Evolutionary conservation across 2,888 invertebrate genomes (phyloP).

Genomic region (Nephrotoma guestfalica): DNA sequence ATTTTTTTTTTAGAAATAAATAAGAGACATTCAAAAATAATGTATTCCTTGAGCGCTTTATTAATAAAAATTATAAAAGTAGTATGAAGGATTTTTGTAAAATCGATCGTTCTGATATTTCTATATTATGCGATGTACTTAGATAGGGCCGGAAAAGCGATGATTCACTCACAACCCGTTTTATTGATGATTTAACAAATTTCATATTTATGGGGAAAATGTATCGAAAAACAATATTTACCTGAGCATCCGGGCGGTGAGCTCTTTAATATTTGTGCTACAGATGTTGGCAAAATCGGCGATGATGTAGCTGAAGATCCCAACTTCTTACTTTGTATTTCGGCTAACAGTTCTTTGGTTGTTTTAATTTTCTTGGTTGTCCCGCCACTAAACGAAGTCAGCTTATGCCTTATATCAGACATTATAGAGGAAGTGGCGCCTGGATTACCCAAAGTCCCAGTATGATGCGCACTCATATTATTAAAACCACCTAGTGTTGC

Average conservation of each 20-base stretch:
- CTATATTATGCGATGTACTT: no score
- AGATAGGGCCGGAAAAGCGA: no score
- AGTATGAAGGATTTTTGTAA: no score
- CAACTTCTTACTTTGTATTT: conserved; percentile 27
- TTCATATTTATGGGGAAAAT: no score
- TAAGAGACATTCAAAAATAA: no score
- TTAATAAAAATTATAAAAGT: no score
- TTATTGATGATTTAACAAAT: no score
- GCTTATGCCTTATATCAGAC: conserved; percentile 11
- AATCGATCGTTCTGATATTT: no score
- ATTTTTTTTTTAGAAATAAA: no score
- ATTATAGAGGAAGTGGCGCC: conserved; percentile 14
- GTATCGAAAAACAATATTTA: background rate
- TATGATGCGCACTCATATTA: background rate
- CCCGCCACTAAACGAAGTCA: conserved; percentile 14
- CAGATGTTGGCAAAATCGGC: conserved; percentile 7
- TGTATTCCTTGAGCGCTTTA: no score
- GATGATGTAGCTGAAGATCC: conserved; percentile 16
- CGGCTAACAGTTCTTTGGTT: conserved; percentile 30
- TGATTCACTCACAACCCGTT: no score
- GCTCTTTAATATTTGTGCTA: conserved; percentile 9
- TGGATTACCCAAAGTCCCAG: conserved; percentile 8
- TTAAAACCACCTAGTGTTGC: conserved; percentile 16
- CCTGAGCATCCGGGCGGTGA: background rate
- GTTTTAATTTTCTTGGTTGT: conserved; percentile 30